Conservation (phyloP, 2,888 invertebrate species). For the Zaprionus bogoriensis region DNA sequence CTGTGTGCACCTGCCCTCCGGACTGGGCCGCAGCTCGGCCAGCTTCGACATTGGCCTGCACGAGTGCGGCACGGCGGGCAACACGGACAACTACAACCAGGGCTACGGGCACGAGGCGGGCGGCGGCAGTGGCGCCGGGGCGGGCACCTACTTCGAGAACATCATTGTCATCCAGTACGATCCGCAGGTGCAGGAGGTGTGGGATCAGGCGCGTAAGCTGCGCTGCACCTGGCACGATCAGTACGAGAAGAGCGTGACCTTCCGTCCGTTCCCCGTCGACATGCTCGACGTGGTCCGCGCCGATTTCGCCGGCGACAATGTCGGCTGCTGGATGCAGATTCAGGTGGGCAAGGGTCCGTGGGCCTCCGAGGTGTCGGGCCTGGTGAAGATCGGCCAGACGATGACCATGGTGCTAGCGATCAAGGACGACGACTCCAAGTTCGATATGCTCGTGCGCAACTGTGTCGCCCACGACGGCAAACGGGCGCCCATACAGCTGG, state of each 20-base stretch:
- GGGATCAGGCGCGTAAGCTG: conserved; percentile 96
- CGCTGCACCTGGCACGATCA: conserved; percentile 98
- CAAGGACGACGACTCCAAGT: conserved; percentile 96
- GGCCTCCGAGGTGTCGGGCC: conserved; percentile 96
- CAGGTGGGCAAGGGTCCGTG: conserved; percentile 97
- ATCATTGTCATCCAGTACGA: conserved; percentile 97
- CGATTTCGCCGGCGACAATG: conserved; percentile 97
- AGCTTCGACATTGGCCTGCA: conserved; percentile 96
- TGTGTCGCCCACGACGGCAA: conserved; percentile 98
- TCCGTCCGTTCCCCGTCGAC: conserved; percentile 96
- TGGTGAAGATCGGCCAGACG: conserved; percentile 97
- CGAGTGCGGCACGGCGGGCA: conserved; percentile 95
- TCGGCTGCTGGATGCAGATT: conserved; percentile 98
- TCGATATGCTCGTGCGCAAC: conserved; percentile 96
- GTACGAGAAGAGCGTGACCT: conserved; percentile 97
- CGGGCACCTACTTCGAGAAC: conserved; percentile 96
- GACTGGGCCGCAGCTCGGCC: conserved; percentile 92
- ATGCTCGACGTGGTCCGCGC: conserved; percentile 97
- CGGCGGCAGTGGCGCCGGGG: conserved; percentile 84
- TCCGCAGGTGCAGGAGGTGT: conserved; percentile 96
- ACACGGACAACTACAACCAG: conserved; percentile 94
- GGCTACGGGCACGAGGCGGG: conserved; percentile 92
- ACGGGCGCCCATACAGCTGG: conserved; percentile 95
- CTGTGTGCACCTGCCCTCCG: conserved; percentile 95
- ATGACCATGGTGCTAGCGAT: conserved; percentile 98